Base-by-base conservation (phyloP, 2,888 invertebrate genomes). In the Drosophila mettleri region DNA sequence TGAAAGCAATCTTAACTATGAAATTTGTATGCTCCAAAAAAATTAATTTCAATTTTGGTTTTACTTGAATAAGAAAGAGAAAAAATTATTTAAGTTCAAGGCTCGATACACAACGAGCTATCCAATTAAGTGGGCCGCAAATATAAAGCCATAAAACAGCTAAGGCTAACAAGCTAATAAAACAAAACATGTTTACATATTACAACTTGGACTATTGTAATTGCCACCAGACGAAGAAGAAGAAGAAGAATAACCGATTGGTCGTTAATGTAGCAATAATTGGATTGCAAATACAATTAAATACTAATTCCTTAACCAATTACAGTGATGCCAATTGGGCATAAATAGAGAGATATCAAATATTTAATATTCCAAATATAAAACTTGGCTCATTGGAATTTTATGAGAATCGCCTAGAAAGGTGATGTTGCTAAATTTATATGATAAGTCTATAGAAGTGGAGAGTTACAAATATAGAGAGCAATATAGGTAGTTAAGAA, bases 201-300 rank as follows among this genome's bases (percentile, higher is more conserved):
- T 16, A n/a, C n/a, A 27, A n/a, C 4, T 41, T 12, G 2, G 14
- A 14, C 12, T 8, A 7, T 7, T 12, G 38, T 18, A 38, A 27
- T 18, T 36, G 36, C 14, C 16, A 51, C 0, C 5, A 5, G 24
- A 24, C 3, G 12, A 20, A 39, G 20, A 12, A 20, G n/a, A 36
- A 8, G 34, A 34, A 34, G 18, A 20, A 27, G 2, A 10, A 2
- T 0, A 8, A 24, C 18, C 36, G n/a, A 52, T 29, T 20, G 14
- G 27, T 27, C 14, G 36, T 38, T 14, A 29, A 38, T 20, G 10
- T 10, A 18, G 16, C 24, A 36, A 14, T 9, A 27, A 51, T n/a
- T 38, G 18, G 7, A 24, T 45, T 16, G 16, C 27, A 27, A 45
- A 45, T 27, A 27, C 27, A 51, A 38, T 51, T 36, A 36, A 14